Conservation (phyloP, 2,797 vertebrate genomes). For the Alca torda region DNA sequence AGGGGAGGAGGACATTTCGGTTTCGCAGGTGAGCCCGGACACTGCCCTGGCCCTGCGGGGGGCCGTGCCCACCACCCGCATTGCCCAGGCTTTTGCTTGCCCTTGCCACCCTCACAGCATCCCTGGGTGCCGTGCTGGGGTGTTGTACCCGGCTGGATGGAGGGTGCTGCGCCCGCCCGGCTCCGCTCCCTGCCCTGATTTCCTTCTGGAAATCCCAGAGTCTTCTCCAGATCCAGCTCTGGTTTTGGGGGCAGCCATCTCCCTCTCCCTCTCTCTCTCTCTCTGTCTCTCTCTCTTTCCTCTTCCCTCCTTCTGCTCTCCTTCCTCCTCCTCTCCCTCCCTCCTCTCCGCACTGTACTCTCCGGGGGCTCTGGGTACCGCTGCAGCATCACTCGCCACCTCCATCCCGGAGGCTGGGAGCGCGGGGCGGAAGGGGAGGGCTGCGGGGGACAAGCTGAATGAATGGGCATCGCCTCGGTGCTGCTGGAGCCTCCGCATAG, state of each 20-base stretch:
- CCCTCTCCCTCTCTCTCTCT: slow-evolving; percentile 14
- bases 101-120: neutral
- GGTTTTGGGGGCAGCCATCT: slow-evolving; percentile 70
- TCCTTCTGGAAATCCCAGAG: slow-evolving; percentile 61
- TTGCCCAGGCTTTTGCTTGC: neutral
- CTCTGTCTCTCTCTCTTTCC: slow-evolving; percentile 29
- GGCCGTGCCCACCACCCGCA: neutral
- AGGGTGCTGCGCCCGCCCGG: neutral
- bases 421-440: slow-evolving; percentile 66
- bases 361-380: slow-evolving; percentile 71
- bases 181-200: slow-evolving; percentile 45
- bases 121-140: neutral
- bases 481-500: slow-evolving; percentile 59
- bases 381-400: slow-evolving; percentile 71
- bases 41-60: neutral
- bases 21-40: neutral
- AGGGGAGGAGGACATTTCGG: neutral
- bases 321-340: slow-evolving; percentile 62
- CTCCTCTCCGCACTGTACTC: slow-evolving; percentile 65
- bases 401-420: slow-evolving; percentile 62
- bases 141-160: neutral
- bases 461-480: slow-evolving; percentile 72
- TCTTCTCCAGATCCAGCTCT: slow-evolving; percentile 69
- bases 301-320: slow-evolving; percentile 67
- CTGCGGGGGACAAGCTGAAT: slow-evolving; percentile 67